A percentile compares a stretch with the other conserved stretches of the same genome.
Evolutionary conservation across 2,797 vertebrate species (phyloP).

Genomic region (Harpagifer antarcticus): DNA sequence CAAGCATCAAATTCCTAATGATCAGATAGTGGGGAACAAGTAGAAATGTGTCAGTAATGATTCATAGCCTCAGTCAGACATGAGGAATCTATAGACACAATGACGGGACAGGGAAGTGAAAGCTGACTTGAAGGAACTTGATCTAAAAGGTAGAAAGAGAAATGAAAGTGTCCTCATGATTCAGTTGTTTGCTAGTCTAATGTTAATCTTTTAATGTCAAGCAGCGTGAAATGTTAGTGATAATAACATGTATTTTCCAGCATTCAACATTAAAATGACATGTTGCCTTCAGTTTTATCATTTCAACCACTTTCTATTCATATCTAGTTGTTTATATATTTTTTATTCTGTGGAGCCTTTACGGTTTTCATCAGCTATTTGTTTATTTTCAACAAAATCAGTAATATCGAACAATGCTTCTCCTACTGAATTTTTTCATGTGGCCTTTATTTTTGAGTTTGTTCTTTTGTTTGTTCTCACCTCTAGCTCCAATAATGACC

Average conservation of each 20-base stretch:
- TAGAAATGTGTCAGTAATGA: neutral
- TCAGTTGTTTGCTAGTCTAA: neutral
- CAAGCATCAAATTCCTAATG: neutral
- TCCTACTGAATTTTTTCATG: neutral
- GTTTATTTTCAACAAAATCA: slow-evolving; percentile 2
- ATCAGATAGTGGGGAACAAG: neutral
- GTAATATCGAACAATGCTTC: neutral
- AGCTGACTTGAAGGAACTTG: slow-evolving; percentile 32
- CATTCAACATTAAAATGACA: neutral
- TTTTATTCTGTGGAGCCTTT: neutral
- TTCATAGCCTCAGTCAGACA: neutral
- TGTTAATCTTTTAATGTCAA: neutral
- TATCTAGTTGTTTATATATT: neutral
- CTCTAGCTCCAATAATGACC: slow-evolving; percentile 65
- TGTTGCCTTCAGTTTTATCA: neutral
- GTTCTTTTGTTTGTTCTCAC: slow-evolving; percentile 18
- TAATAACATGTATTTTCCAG: neutral
- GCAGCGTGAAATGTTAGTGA: neutral
- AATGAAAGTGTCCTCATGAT: slow-evolving; percentile 24
- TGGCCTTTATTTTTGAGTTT: neutral
- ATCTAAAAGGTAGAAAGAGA: neutral
- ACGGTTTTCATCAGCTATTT: neutral
- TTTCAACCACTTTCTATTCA: neutral
- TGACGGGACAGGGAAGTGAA: slow-evolving; percentile 37
- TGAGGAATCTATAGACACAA: neutral